Percentiles rank a stretch among this genome's conserved stretches.
Conservation (phyloP, 53 echinoderm and acorn worm genomes). For the Crossaster papposus region DNA sequence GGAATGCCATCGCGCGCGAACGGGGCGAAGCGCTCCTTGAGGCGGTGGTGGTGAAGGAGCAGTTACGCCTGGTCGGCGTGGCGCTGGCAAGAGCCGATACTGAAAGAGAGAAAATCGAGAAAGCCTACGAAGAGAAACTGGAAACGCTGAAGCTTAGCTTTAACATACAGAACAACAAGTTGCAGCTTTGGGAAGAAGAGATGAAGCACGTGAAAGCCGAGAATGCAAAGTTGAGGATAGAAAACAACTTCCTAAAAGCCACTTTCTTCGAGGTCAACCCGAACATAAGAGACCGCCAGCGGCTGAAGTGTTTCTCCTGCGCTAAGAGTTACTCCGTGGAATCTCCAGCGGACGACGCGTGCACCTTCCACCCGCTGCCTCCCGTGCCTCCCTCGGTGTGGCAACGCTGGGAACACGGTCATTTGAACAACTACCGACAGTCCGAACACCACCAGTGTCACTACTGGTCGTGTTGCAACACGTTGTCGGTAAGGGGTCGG, state of each 20-base stretch:
- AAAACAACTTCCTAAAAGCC: constrained; percentile 33
- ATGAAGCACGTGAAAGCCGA: constrained; percentile 6
- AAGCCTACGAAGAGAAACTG: background rate
- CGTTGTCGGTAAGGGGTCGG: constrained; percentile 1
- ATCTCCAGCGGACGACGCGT: background rate
- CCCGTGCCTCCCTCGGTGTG: constrained; percentile 17
- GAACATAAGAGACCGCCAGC: background rate
- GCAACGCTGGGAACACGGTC: constrained; percentile 33
- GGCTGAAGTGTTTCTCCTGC: constrained; percentile 41
- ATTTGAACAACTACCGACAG: background rate
- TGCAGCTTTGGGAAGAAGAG: constrained; percentile 7
- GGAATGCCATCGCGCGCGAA: background rate
- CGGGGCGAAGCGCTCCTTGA: background rate
- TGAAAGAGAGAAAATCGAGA: background rate
- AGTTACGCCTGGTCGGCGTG: background rate
- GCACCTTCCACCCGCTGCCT: constrained; percentile 47
- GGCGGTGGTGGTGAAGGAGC: background rate
- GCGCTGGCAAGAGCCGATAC: background rate
- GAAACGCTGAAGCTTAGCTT: background rate
- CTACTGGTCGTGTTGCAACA: constrained; percentile 54
- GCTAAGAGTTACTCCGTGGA: background rate
- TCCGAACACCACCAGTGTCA: background rate
- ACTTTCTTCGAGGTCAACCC: constrained; percentile 20
- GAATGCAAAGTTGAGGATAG: background rate
- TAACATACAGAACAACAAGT: constrained; percentile 5